Conservation (phyloP, 2,113 vertebrate species). For the Irena cyanogastra region DNA sequence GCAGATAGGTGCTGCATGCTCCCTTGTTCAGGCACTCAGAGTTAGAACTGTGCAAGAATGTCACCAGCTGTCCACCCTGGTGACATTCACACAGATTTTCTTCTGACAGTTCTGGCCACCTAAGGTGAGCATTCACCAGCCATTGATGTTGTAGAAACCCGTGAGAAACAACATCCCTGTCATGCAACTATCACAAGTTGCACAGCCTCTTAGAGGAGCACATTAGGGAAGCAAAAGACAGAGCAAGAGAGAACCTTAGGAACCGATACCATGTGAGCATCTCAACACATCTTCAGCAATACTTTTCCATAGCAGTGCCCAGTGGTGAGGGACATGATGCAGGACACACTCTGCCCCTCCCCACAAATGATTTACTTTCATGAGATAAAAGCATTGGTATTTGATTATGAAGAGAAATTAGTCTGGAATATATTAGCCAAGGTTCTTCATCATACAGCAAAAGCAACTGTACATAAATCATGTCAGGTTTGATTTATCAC, state of each 20-base stretch:
- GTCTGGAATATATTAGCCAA: background rate
- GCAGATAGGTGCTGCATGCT: background rate
- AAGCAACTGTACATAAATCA: background rate
- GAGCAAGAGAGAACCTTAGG: background rate
- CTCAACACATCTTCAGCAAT: background rate
- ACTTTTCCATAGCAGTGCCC: background rate
- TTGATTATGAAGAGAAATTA: background rate
- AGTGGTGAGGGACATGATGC: rapidly evolving
- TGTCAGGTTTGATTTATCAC: background rate
- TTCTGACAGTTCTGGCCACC: background rate
- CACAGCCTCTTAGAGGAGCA: background rate
- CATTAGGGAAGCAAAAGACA: background rate
- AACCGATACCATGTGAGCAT: rapidly evolving
- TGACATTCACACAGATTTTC: background rate
- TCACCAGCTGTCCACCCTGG: background rate
- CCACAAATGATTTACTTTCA: background rate
- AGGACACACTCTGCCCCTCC: background rate
- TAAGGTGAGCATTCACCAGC: background rate
- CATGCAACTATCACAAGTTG: background rate
- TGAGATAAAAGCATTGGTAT: background rate
- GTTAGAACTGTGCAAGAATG: background rate
- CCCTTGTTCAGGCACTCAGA: background rate
- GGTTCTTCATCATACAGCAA: background rate
- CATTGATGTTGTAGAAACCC: rapidly evolving
- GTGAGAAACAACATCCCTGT: background rate